Evolutionary conservation across 2,888 invertebrate species (phyloP).

Genomic region (Andricus curvator): DNA sequence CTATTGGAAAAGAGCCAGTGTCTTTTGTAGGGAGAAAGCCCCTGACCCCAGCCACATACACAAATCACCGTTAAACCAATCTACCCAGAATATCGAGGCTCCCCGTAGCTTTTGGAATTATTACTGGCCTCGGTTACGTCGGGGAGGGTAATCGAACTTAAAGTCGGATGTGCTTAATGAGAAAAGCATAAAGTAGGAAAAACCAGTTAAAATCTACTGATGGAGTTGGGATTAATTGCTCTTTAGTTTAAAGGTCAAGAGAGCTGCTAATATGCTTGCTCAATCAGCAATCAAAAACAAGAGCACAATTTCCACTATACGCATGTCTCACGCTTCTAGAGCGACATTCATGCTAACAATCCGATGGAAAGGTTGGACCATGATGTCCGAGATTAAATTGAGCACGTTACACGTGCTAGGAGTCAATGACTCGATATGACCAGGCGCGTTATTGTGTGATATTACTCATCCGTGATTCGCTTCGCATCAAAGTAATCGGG

Average conservation of each 20-base stretch:
- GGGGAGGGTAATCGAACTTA: slow-evolving; percentile 52
- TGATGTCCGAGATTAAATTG: slow-evolving; percentile 31
- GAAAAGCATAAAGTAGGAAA: slow-evolving; percentile 46
- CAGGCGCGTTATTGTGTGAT: slow-evolving; percentile 26
- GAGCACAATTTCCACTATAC: not conserved
- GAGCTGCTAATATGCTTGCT: not conserved
- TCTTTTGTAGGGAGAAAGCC: slow-evolving; percentile 31
- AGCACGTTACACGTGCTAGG: slow-evolving; percentile 27
- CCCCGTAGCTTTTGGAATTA: slow-evolving; percentile 54
- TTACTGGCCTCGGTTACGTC: slow-evolving; percentile 47
- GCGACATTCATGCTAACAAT: slow-evolving; percentile 10
- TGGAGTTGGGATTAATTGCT: not conserved
- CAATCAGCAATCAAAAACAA: no score
- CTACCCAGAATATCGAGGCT: slow-evolving; percentile 48
- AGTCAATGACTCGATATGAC: slow-evolving; percentile 40
- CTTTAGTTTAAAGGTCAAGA: not conserved
- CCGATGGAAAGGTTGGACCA: slow-evolving; percentile 5
- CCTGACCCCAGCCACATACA: slow-evolving; percentile 23
- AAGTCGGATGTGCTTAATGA: slow-evolving; percentile 53
- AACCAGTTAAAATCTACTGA: slow-evolving; percentile 28
- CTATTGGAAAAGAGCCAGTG: slow-evolving; percentile 31
- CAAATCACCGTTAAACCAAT: slow-evolving; percentile 52
- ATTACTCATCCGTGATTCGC: slow-evolving; percentile 41
- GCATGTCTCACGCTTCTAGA: not conserved
- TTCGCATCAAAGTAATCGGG: slow-evolving; percentile 34